These are phyloP conservation scores for Clupea harengus DNA, from an alignment of 2,113 vertebrate species.

Conservation along the genomic window DNA sequence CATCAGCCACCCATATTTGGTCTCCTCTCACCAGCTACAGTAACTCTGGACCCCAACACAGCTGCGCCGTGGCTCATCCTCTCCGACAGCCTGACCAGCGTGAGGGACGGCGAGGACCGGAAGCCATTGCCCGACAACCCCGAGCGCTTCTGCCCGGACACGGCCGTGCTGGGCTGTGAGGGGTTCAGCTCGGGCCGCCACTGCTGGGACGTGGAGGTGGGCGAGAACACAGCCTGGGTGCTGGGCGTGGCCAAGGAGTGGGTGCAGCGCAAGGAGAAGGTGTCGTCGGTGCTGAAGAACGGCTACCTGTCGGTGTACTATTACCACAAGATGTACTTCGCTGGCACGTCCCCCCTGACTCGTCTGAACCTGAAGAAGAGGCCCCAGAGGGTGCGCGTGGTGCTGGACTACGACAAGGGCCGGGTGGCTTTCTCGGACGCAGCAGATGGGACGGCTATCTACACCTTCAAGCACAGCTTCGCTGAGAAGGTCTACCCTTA, in stretches of 20 bases:
- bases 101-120: slow-evolving; percentile 59
- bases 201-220: slow-evolving; percentile 65
- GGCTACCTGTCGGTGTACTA: slow-evolving; percentile 68
- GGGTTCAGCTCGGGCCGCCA: slow-evolving; percentile 57
- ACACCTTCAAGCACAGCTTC: slow-evolving; percentile 66
- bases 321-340: slow-evolving; percentile 69
- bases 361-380: slow-evolving; percentile 56
- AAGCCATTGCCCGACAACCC: slow-evolving; percentile 64
- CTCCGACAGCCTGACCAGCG: slow-evolving; percentile 60
- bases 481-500: slow-evolving; percentile 63
- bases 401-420: slow-evolving; percentile 63
- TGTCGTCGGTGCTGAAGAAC: slow-evolving; percentile 59
- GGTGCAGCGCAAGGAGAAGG: slow-evolving; percentile 59
- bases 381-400: slow-evolving; percentile 58
- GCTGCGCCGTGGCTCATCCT: slow-evolving; percentile 67
- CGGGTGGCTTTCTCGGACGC: slow-evolving; percentile 58
- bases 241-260: slow-evolving; percentile 65
- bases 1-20: background rate
- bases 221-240: slow-evolving; percentile 62
- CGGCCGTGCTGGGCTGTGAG: slow-evolving; percentile 55
- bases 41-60: slow-evolving; percentile 68
- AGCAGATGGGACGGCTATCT: slow-evolving; percentile 51
- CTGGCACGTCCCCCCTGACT: slow-evolving; percentile 62
- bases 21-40: slow-evolving; percentile 54
- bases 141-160: slow-evolving; percentile 64